Evolutionary conservation across 23 tunicate species (phyloP), one percentile per base, ranked within the genome.

Genomic region (Oikopleura vanhoeffeni): DNA sequence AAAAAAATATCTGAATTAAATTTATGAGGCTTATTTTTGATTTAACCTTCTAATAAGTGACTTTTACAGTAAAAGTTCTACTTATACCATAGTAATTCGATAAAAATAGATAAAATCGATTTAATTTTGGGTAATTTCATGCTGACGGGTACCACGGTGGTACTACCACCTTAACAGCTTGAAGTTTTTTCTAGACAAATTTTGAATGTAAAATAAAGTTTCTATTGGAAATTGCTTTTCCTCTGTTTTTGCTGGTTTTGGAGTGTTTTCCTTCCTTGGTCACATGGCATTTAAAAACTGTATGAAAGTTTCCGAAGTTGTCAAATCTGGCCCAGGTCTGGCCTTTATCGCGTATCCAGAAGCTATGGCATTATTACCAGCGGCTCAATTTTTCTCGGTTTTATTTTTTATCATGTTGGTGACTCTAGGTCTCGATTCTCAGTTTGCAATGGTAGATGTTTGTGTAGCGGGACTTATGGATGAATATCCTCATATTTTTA

Each of bases 341-440:
- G 95, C 99, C 18, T 95, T 95, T 84, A 87, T 95, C 41, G 99
- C 99, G 40, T 95, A 95, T 76, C 99, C 99, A 0, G 87, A 90
- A 85, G 99, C 99, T 3, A 95, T 95, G 34, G 85, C 99, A 1
- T 86, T 95, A 40, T 86, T 95, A 3, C 99, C 99, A 18, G 77
- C 87, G 40, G 89, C 97, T 0, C 99, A 95, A 76, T 84, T 95
- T 30, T 95, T 95, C 91, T 91, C 99, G 4, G 87, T 88, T 76
- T 83, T 95, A 58, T 95, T 95, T 83, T 95, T 95, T 67, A 88
- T 95, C 79, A 95, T 95, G 99, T 76, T 95, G 84, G 87, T 95
- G 0, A 91, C 95, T 40, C 88, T 95, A 2, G 99, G 99, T 13
- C 79, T 71, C 35, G 79, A 71, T 30, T 71, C 79, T 71, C 79